Evolutionary conservation across 1,140 invertebrate species (phyloP).

Genomic region (Brachionus plicatilis): DNA sequence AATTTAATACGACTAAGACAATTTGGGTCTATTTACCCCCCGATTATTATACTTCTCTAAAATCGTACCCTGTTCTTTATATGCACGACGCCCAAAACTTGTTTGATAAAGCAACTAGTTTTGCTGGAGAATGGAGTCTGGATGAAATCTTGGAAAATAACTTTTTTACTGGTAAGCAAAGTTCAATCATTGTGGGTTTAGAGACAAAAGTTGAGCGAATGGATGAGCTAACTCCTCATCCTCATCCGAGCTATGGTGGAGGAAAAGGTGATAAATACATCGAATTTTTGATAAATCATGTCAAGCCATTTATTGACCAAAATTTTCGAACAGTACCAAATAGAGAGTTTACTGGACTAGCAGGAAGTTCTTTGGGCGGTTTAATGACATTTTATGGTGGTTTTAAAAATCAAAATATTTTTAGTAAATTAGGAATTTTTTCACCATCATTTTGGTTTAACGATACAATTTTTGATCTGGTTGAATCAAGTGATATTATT

Average conservation of each 20-base stretch:
- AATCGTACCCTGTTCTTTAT: slow-evolving; percentile 30
- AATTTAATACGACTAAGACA: neutral
- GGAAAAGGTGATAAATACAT: slow-evolving; percentile 19
- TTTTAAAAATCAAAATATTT: slow-evolving; percentile 20
- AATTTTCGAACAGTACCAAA: slow-evolving; percentile 24
- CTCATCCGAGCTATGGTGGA: slow-evolving; percentile 21
- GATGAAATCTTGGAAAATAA: slow-evolving; percentile 21
- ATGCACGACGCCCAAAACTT: slow-evolving; percentile 37
- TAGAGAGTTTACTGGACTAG: neutral
- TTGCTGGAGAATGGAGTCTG: slow-evolving; percentile 30
- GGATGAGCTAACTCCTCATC: slow-evolving; percentile 28
- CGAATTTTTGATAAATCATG: slow-evolving; percentile 22
- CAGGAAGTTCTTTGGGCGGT: slow-evolving; percentile 27
- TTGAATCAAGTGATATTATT: neutral
- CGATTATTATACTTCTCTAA: slow-evolving; percentile 1
- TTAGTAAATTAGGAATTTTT: slow-evolving; percentile 24
- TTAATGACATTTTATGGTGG: slow-evolving; percentile 32
- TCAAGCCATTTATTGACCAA: slow-evolving; percentile 28
- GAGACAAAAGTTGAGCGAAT: neutral
- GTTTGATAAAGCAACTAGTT: slow-evolving; percentile 10
- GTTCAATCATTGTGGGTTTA: slow-evolving; percentile 1
- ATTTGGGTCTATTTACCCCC: slow-evolving; percentile 40
- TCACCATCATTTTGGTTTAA: slow-evolving; percentile 38
- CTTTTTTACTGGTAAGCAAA: neutral
- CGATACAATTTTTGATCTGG: neutral